Conservation (phyloP, 2,888 invertebrate species). For the Ophion ventricosus region DNA sequence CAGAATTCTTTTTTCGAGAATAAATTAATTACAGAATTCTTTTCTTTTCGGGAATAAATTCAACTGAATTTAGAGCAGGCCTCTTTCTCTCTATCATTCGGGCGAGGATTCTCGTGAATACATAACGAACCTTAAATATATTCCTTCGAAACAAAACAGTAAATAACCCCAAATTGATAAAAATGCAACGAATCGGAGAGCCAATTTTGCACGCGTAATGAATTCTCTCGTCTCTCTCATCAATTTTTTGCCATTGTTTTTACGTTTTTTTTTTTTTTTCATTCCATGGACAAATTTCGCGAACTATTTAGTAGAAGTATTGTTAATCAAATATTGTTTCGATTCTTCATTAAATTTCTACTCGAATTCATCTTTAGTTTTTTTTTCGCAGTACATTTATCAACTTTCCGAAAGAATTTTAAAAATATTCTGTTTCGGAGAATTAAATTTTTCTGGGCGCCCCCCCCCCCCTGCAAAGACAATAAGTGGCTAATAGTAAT, state of each 20-base stretch:
- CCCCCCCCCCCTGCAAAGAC: no score
- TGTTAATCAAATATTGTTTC: background rate
- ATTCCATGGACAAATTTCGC: background rate
- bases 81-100: background rate
- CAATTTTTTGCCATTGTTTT: no score
- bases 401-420: no score
- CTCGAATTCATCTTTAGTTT: background rate
- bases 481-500: no score
- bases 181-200: background rate
- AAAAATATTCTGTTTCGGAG: no score
- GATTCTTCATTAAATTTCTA: background rate
- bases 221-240: background rate
- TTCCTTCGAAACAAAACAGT: background rate
- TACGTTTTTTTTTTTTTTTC: background rate
- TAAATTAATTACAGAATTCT: no score
- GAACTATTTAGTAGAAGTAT: background rate
- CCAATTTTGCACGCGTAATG: background rate
- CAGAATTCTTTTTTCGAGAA: no score
- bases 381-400: background rate
- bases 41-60: background rate
- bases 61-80: background rate
- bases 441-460: no score
- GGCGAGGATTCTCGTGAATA: background rate
- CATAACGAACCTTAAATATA: background rate
- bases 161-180: background rate